These are phyloP conservation scores for Sphenodon punctatus DNA, from an alignment of 2,797 vertebrate species.

Conservation along the genomic window DNA sequence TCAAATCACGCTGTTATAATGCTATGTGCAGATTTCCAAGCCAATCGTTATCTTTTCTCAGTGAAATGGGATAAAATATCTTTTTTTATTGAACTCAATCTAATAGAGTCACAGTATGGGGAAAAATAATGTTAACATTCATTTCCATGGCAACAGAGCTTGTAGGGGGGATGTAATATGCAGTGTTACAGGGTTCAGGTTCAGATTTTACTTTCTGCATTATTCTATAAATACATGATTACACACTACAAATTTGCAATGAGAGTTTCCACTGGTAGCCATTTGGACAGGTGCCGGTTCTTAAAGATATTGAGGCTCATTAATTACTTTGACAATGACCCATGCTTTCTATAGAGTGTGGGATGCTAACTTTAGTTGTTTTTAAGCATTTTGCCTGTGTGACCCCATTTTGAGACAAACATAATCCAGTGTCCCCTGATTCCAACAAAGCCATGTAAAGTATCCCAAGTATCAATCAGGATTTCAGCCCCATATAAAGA, in stretches of 20 bases:
- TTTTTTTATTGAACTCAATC: slow-evolving; percentile 24
- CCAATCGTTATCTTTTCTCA: slow-evolving; percentile 39
- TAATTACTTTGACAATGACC: no score
- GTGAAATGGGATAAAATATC: slow-evolving; percentile 38
- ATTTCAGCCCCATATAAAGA: no score
- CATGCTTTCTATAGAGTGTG: fast-evolving
- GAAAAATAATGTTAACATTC: slow-evolving; percentile 1
- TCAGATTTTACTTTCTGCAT: slow-evolving; percentile 31
- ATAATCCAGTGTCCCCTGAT: slow-evolving; percentile 24
- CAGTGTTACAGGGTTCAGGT: slow-evolving; percentile 59
- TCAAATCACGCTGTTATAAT: slow-evolving; percentile 27
- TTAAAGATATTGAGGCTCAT: fast-evolving
- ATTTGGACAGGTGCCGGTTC: neutral
- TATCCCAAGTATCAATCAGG: no score
- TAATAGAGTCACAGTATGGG: neutral
- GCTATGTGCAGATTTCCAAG: slow-evolving; percentile 35
- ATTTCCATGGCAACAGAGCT: slow-evolving; percentile 70
- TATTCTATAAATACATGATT: slow-evolving; percentile 15
- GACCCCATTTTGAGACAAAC: no score
- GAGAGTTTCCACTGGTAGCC: neutral
- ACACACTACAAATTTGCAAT: neutral
- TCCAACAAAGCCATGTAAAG: no score
- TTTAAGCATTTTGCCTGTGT: no score
- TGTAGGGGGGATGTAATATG: slow-evolving; percentile 39
- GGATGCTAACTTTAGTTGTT: neutral